phyloP scores from a whole-genome alignment of 2,113 vertebrate species.

The Lasiurus borealis region DNA sequence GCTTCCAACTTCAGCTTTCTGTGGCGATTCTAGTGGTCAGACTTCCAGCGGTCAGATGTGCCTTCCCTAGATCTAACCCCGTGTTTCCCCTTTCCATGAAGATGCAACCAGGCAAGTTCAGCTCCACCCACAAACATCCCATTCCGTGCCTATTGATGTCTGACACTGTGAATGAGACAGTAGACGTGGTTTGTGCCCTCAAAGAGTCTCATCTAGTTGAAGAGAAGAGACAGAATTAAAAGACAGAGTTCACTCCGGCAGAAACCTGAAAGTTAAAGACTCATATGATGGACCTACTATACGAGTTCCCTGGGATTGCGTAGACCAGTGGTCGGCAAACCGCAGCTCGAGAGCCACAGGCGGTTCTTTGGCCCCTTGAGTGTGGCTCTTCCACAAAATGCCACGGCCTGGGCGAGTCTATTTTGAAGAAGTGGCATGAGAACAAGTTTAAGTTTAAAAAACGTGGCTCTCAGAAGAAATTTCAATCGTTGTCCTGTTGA shows the following conservation, averaged over 20 bases:
- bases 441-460: too few species aligned
- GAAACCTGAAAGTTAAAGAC: not conserved
- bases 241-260: not conserved
- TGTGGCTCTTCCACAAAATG: too few species aligned
- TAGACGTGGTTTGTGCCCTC: not conserved
- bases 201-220: not conserved
- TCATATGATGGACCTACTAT: not conserved
- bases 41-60: not conserved
- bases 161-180: not conserved
- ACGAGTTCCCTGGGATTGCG: not conserved
- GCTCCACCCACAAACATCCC: not conserved
- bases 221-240: not conserved
- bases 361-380: too few species aligned
- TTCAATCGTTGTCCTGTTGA: too few species aligned
- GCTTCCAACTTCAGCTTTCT: not conserved
- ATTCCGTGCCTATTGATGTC: not conserved
- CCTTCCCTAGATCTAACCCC: not conserved
- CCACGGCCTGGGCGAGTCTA: too few species aligned
- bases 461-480: too few species aligned
- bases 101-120: not conserved
- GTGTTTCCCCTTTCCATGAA: not conserved
- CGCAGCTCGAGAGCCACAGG: too few species aligned
- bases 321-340: too few species aligned
- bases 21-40: not conserved
- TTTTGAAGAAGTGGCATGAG: too few species aligned